Evolutionary conservation across 2,797 vertebrate genomes (phyloP), one percentile per base, ranked within the genome.

Genomic region (Steatocranus sp.): DNA sequence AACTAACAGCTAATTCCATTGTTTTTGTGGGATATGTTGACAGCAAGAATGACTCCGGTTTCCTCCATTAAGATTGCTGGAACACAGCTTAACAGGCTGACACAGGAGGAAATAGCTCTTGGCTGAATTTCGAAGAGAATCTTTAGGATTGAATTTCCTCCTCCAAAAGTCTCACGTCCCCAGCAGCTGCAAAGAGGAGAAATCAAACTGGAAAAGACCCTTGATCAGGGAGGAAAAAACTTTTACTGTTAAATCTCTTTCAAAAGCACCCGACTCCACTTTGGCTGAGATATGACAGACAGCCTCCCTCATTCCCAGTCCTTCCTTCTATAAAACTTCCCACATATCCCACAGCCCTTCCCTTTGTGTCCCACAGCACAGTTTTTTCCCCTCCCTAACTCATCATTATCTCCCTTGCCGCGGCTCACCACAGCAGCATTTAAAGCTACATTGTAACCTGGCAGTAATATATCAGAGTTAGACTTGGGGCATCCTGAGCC

Each of bases 341-440:
- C 78, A 74, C 68, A 8, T 23, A 27, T 79, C 83, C 79, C 74
- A 46, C 58, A 75, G 51, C 76, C 73, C 63, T 32, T 49, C 78
- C 61, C 36, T 36, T 83, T 25, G 75, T 48, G 51, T 84, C 76
- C 75, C 66, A 51, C 56, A 53, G 81, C 48, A 38, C n/a, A 66
- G 43, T 15, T 53, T 61, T 78, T 79, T 46, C 6, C 3, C 48
- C 68, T 76, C 54, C 34, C 30, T 5, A 63, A 18, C 83, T 76
- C 30, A 3, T 87, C 81, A 88, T 92, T 88, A 86, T 83, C 77
- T 91, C 51, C n/a, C 66, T 83, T 61, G 30, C 48, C 2, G 20
- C 15, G 75, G 80, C 79, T 87, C 74, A 48, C 74, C 50, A 3
- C 73, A 25, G 30, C 75, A 23, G 0, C 81, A 56, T 80, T 83